phyloP scores from a whole-genome alignment of 1,140 invertebrate genomes.

The Hypsibius dujardini region DNA sequence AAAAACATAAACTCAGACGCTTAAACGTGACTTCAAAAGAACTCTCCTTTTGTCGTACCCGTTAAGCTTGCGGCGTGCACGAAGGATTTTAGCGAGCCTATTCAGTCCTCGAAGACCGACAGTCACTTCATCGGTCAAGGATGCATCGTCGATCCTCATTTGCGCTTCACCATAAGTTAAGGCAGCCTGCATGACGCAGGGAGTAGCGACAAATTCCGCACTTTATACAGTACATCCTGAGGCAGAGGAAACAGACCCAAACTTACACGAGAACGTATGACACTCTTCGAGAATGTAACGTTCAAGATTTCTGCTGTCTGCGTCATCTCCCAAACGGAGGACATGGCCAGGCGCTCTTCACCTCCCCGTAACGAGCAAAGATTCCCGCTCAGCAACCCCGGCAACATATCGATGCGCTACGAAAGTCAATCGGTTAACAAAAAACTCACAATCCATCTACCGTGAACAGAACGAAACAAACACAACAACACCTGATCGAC shows the following conservation, averaged over 20 bases:
- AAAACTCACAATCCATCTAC: no score
- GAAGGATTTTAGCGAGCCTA: conserved; percentile 70
- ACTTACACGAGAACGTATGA: conserved; percentile 49
- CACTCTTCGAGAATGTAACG: conserved; percentile 71
- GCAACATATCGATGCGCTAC: conserved; percentile 38
- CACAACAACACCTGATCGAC: conserved; percentile 56
- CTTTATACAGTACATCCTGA: background rate
- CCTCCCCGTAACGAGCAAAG: conserved; percentile 68
- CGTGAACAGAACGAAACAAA: no score
- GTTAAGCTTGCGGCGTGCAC: conserved; percentile 63
- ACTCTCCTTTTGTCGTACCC: conserved; percentile 48
- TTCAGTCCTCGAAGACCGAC: conserved; percentile 61
- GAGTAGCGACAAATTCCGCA: background rate
- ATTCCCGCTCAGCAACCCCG: conserved; percentile 72
- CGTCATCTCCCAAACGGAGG: conserved; percentile 77
- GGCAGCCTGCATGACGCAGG: conserved; percentile 47
- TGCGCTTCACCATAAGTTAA: conserved; percentile 93
- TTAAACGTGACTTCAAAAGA: no score
- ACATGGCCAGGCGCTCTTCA: conserved; percentile 76
- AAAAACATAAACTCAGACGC: no score
- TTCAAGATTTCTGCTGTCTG: conserved; percentile 61
- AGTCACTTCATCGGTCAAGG: conserved; percentile 52
- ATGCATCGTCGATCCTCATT: conserved; percentile 64
- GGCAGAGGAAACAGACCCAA: conserved; percentile 31
- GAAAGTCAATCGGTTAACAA: no score